Conservation (phyloP, 2,797 vertebrate species). For the Ibycter americanus region DNA sequence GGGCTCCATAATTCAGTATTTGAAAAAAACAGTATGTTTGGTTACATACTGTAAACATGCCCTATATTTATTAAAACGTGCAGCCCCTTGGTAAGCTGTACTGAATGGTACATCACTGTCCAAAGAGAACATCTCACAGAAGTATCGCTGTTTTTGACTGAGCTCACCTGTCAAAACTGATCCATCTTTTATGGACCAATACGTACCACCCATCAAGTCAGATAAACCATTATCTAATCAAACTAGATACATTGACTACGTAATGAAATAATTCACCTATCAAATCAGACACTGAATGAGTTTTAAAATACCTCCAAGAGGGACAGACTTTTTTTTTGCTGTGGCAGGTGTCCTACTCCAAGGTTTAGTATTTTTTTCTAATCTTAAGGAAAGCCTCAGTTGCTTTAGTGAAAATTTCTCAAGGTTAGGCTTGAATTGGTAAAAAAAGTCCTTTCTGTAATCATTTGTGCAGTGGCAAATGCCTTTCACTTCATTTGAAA, state of each 20-base stretch:
- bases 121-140: neutral
- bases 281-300: neutral
- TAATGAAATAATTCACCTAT: constrained; percentile 7
- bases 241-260: neutral
- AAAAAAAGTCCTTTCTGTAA: neutral
- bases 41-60: neutral
- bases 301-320: neutral
- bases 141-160: neutral
- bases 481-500: neutral
- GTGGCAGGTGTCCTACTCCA: neutral
- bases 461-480: neutral
- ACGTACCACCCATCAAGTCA: neutral
- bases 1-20: neutral
- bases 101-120: neutral
- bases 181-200: constrained; percentile 10
- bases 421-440: neutral
- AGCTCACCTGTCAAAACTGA: constrained; percentile 22
- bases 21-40: neutral
- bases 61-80: neutral
- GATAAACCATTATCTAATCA: constrained; percentile 27
- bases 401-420: neutral
- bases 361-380: neutral
- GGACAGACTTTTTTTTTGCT: neutral
- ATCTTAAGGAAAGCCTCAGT: neutral
- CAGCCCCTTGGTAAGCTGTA: neutral